Evolutionary conservation across 2,797 vertebrate species (phyloP), one percentile per base, ranked within the genome.

Genomic region (Microtus agrestis): DNA sequence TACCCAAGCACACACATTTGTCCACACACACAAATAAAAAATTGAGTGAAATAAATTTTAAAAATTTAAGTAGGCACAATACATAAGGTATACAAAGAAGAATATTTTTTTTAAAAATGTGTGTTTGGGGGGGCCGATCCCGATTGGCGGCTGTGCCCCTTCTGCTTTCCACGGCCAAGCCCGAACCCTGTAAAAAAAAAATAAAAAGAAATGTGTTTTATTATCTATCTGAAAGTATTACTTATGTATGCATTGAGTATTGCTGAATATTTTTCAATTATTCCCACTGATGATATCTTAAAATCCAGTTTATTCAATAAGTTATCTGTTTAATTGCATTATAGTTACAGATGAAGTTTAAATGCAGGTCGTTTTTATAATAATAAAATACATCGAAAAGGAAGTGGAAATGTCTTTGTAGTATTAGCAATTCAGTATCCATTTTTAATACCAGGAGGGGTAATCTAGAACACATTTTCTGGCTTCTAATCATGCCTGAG

Each of bases 41-140:
- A 4, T 12, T 37, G 15, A 29, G 10, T 71, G 23, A 87, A 40
- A 25, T 48, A 85, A 67, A 56, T 21, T 59, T 86, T 40, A 59
- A 74, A 43, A 48, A 6, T 56, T 74, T 15, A 93, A 78, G 3
- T 13, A 63, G 10, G 17, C 0, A n/a, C 87, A 74, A 73, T 59
- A 5, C 63, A 65, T 80, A 5, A 11, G 54, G 17, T 71, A 54
- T 77, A 25, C 48, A 56, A 54, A 91, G 48, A 85, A 87, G 61
- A 6, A 13, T 79, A 43, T 67, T 95, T 95, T 95, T 87, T 4
- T 78, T n/a, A n/a, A n/a, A n/a, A n/a, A n/a, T n/a, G n/a, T n/a
- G n/a, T n/a, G n/a, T n/a, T n/a, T n/a, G n/a, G n/a, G n/a, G n/a
- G n/a, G n/a, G n/a, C n/a, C n/a, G n/a, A n/a, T n/a, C n/a, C n/a